phyloP scores from a whole-genome alignment of 2,113 vertebrate genomes.

The Anas platyrhynchos region DNA sequence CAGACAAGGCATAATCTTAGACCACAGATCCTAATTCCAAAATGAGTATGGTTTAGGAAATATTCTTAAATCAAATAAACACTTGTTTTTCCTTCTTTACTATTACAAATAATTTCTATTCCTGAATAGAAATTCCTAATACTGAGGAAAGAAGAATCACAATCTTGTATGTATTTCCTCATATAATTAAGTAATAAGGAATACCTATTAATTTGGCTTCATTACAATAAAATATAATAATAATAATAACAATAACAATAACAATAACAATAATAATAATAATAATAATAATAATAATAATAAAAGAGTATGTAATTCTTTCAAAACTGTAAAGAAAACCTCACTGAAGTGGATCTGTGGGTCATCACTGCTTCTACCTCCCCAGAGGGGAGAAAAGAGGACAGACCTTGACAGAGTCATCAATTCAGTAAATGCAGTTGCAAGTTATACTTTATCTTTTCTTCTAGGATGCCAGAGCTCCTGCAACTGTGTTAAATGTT shows the following conservation, averaged over 20 bases:
- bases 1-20: background rate
- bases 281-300: too few relatives aligned
- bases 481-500: background rate
- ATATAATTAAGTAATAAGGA: background rate
- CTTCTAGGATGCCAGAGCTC: background rate
- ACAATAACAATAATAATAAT: too few relatives aligned
- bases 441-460: background rate
- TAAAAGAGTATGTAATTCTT: background rate
- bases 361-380: background rate
- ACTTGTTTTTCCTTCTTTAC: background rate
- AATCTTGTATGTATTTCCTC: background rate
- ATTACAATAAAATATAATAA: background rate
- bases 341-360: background rate
- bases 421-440: background rate
- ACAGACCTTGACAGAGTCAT: background rate
- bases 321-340: background rate
- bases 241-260: too few relatives aligned
- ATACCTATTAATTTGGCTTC: background rate
- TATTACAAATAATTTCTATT: background rate
- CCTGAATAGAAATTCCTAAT: background rate
- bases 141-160: background rate
- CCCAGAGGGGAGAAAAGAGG: background rate
- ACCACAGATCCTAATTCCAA: background rate
- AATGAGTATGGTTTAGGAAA: background rate
- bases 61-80: background rate